Base-by-base conservation (phyloP, 2,797 vertebrate genomes). In the Falco naumanni region DNA sequence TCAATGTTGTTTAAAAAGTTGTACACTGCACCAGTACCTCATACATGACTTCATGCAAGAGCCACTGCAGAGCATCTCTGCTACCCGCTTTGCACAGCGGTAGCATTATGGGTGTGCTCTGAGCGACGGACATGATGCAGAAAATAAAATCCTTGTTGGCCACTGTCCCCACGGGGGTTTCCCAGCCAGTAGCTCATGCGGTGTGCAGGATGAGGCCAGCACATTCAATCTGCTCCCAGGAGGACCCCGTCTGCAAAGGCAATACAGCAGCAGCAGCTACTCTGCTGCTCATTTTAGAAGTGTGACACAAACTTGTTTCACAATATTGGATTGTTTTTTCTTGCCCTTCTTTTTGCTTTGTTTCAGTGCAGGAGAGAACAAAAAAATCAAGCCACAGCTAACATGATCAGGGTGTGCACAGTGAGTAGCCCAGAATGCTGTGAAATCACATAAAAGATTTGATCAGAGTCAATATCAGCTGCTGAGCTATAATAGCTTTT, bases 371-470 rank as follows among this genome's bases (percentile, higher is more conserved):
- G 61, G 65, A 86, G 70, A 91, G 84, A 24, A 76, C 80, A 74
- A 79, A 57, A 19, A 1, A 33, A 69, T 70, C 93, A 68, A 64
- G 45, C 51, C 64, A 47, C 59, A 85, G 47, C 37, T 66, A 95
- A 93, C 48, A 28, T 21, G 93, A 96, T 96, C 93, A 89, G 91
- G 54, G 69, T 25, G 31, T 28, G 77, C 92, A 59, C 1, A 1
- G 20, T n/a, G 68, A 97, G 85, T 57, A 94, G 90, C 93, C 92
- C 79, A 63, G 70, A 96, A 95, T 29, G 72, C 94, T 93, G 89
- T 96, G 97, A 97, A 98, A 98, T 91, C 91, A 89, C 95, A 92
- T 92, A 84, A 95, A 93, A 96, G 95, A 93, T 95, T 90, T 91
- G 94, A 97, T 97, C 96, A 89, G 79, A 97, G 97, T 91, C 95